Base-by-base conservation (phyloP, 2,888 invertebrate genomes). In the Drosophila fulvimacula region DNA sequence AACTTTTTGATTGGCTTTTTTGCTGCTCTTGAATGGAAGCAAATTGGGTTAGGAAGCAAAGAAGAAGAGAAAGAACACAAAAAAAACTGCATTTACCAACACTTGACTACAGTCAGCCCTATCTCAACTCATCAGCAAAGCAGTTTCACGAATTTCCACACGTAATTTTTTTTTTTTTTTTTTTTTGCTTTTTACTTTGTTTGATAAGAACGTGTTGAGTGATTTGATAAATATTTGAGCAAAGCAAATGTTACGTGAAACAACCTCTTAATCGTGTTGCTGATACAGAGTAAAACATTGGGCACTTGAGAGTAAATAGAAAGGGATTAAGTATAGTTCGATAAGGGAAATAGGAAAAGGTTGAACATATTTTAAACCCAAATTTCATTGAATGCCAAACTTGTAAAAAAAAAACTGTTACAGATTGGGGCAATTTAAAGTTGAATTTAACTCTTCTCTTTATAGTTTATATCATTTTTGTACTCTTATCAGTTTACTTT, bases 1-100 rank as follows among this genome's bases (percentile, higher is more conserved):
- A 78, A 78, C 19, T 61, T 80, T 80, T 46, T 77, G 80, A 78
- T 71, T 69, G 66, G 63, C 49, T 79, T 46, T 46, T 55, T 44
- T 63, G 58, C 44, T 46, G 11, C 48, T 38, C 15, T 58, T 39
- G 34, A 73, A 32, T 34, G n/a, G 24, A 6, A 36, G 21, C 17
- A 56, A 70, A 55, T 58, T 58, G 52, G 34, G 49, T 62, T 19
- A 39, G 34, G 10, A 44, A 44, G 13, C 38, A 44, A 30, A 38
- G 17, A 17, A 30, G 30, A 11, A 17, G 11, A 27, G 11, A 30
- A 13, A 42, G 6, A 36, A 34, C 2, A 24, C 3, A 4, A n/a
- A 21, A 10, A 10, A 36, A 58, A 56, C 32, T 59, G 42, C 49
- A 56, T 41, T 55, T 41, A 5, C 41, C 27, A 51, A 34, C 24